phyloP scores from a whole-genome alignment of 2,797 vertebrate species.

The Momotus momota region DNA sequence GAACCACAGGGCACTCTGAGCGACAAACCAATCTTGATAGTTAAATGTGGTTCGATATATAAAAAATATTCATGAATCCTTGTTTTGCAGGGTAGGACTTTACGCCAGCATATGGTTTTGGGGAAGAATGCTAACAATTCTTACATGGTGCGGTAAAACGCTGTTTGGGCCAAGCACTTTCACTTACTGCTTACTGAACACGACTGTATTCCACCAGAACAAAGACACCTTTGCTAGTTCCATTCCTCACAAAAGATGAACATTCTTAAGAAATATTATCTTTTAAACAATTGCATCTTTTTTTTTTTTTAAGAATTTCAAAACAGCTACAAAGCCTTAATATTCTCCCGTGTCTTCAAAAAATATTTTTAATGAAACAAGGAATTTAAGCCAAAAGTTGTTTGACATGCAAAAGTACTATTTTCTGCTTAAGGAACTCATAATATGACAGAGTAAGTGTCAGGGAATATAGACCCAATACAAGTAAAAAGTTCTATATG shows the following conservation, averaged over 20 bases:
- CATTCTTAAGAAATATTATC: not conserved
- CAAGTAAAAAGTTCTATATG: constrained; percentile 17
- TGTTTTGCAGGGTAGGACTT: not conserved
- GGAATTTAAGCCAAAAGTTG: constrained; percentile 9
- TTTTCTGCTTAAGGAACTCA: constrained; percentile 33
- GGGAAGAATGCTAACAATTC: not conserved
- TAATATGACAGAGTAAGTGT: constrained; percentile 45
- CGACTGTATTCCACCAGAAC: not conserved
- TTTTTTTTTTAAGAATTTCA: not conserved
- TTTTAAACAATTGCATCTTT: not conserved
- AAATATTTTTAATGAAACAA: constrained; percentile 4
- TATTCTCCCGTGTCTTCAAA: not conserved
- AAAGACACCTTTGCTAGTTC: not conserved
- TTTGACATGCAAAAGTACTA: not conserved
- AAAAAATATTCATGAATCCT: not conserved
- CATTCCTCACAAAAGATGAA: not conserved
- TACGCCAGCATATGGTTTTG: not conserved
- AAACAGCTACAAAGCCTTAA: not conserved
- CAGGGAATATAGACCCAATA: constrained; percentile 48
- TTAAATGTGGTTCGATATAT: not conserved
- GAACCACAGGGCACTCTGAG: not conserved
- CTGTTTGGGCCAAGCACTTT: not conserved
- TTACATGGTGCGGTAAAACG: not conserved
- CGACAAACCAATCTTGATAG: not conserved
- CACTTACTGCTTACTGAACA: not conserved